These are phyloP conservation scores for Onychomys torridus DNA, from an alignment of 2,797 vertebrate species.

Conservation along the genomic window DNA sequence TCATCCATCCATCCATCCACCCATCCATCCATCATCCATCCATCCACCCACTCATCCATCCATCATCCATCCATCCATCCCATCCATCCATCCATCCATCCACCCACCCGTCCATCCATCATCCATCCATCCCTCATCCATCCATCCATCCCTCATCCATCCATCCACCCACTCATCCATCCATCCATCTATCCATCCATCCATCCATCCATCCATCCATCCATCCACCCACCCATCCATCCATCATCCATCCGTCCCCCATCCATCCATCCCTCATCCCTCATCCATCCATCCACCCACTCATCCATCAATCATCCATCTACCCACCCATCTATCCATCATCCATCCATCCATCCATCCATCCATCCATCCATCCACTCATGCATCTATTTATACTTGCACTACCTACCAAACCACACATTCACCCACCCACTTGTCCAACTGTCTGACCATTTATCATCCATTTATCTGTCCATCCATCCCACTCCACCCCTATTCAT, in stretches of 20 bases:
- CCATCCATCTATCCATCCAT: not conserved
- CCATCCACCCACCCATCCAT: not conserved
- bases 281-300: not conserved
- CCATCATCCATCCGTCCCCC: fast-evolving
- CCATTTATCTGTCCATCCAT: not conserved
- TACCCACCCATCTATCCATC: no score
- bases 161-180: not conserved
- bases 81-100: not conserved
- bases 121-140: no score
- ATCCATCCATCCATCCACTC: not conserved
- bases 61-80: not conserved
- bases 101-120: not conserved
- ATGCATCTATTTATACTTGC: not conserved
- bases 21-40: not conserved
- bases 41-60: no score
- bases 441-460: no score
- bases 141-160: no score
- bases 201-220: not conserved
- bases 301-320: not conserved
- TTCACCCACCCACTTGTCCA: not conserved
- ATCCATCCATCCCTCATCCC: no score
- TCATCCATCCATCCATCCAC: fast-evolving
- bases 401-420: not conserved
- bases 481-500: not conserved
- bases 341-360: not conserved